Base-by-base conservation (phyloP, 92 coral and sea anemone genomes). In the Porites rus region DNA sequence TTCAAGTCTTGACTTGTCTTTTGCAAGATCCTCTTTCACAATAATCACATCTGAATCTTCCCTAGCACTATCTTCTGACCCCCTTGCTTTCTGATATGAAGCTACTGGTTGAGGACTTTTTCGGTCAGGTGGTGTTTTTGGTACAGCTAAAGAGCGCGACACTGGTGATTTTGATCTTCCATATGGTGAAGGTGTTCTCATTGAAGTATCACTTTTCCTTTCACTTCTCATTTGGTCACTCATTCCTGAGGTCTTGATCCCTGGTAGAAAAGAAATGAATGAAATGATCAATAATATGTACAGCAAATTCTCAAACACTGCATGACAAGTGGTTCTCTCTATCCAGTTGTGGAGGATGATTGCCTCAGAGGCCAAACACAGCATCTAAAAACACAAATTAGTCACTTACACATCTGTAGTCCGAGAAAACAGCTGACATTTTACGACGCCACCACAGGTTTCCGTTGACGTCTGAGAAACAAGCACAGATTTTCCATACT, bases 41-140 rank as follows among this genome's bases (percentile, higher is more conserved):
- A 86, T 82, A 16, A 86, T 84, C 6, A 88, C 81, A 61, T 90
- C 94, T 3, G 93, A 70, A 60, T 92, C 94, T 67, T 86, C 80
- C 25, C 82, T 51, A 65, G n/a, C 58, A 65, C 72, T 82, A 10
- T 65, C 92, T 6, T 69, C 90, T 52, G 88, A 52, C 10, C 77
- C 73, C 19, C 74, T 69, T 52, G 83, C 28, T 84, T 82, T 87
- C 8, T 51, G 67, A 16, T 85, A 17, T 28, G 81, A 81, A 4
- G 80, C 76, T 11, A 80, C 14, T 46, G 80, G 83, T n/a, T 52
- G 79, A 61, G 88, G 76, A 74, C 80, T 72, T 51, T 87, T 74
- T 21, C 52, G 53, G 24, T 69, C 83, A 10, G 79, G 54, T 71
- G 69, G 63, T 18, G 77, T 74, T 53, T 83, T 83, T 63, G 75